These are phyloP conservation scores for Atta colombica DNA, from an alignment of 1,140 invertebrate species.

Conservation along the genomic window DNA sequence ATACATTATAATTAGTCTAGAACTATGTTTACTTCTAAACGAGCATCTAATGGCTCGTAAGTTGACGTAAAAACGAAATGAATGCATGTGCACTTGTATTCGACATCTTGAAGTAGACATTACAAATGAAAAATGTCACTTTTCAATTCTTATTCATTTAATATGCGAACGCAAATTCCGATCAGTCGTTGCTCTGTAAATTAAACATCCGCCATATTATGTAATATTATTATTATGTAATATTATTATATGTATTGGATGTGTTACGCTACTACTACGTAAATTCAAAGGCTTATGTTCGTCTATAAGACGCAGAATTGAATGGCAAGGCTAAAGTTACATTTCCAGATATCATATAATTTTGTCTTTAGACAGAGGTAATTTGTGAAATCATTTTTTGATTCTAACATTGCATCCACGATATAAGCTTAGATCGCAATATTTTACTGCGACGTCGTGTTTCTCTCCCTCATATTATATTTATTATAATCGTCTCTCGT, in stretches of 20 bases:
- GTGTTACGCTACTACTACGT: slow-evolving; percentile 20
- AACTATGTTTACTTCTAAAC: slow-evolving; percentile 55
- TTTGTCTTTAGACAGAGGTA: slow-evolving; percentile 14
- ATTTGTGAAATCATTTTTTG: neutral
- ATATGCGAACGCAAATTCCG: slow-evolving; percentile 6
- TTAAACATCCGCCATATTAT: slow-evolving; percentile 33
- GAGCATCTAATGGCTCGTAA: slow-evolving; percentile 34
- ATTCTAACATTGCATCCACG: slow-evolving; percentile 36
- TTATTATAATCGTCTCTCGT: neutral
- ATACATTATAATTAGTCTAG: slow-evolving; percentile 54
- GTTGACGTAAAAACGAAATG: slow-evolving; percentile 48
- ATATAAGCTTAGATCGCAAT: slow-evolving; percentile 27
- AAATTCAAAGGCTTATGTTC: slow-evolving; percentile 41
- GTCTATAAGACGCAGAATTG: slow-evolving; percentile 57
- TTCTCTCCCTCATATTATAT: neutral
- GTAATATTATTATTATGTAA: slow-evolving; percentile 29
- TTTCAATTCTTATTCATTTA: slow-evolving; percentile 56
- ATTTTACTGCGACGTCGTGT: neutral
- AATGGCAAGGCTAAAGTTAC: slow-evolving; percentile 54
- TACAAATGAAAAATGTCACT: slow-evolving; percentile 15
- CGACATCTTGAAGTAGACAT: slow-evolving; percentile 34
- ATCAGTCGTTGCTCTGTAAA: slow-evolving; percentile 61
- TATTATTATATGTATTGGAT: slow-evolving; percentile 23
- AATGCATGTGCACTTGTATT: slow-evolving; percentile 38
- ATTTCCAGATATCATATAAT: slow-evolving; percentile 5